Evolutionary conservation across 2,113 vertebrate species (phyloP).

Genomic region (Laterallus jamaicensis): DNA sequence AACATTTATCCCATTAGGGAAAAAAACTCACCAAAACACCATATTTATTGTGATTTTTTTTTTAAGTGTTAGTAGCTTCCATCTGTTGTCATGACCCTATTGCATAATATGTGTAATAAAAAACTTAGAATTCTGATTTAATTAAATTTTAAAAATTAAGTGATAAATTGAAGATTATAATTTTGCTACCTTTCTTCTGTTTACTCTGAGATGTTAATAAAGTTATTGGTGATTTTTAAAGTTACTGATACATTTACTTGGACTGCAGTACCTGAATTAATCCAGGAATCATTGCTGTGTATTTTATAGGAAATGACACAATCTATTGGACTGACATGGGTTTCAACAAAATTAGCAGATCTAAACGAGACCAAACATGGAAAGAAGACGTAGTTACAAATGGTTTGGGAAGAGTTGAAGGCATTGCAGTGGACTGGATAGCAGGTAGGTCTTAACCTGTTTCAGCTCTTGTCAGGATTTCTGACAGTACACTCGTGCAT

Average conservation of each 20-base stretch:
- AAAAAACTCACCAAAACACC: too few relatives aligned
- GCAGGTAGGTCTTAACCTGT: slow-evolving; percentile 77
- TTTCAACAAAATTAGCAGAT: slow-evolving; percentile 93
- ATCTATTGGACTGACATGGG: slow-evolving; percentile 99
- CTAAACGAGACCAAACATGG: slow-evolving; percentile 97
- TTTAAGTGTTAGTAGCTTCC: not conserved
- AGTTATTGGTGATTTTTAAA: not conserved
- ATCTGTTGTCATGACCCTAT: not conserved
- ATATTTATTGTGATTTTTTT: not conserved
- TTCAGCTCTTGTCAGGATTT: not conserved
- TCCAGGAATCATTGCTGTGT: not conserved
- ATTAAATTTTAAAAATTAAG: not conserved
- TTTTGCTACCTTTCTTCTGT: not conserved
- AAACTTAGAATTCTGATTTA: not conserved
- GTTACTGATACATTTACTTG: not conserved
- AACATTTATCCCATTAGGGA: not conserved
- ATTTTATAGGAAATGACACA: slow-evolving; percentile 89
- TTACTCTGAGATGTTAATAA: not conserved
- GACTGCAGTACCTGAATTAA: not conserved
- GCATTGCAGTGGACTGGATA: slow-evolving; percentile 97
- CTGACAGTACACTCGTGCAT: fast-evolving
- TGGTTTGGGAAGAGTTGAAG: slow-evolving; percentile 95
- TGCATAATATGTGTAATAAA: not conserved
- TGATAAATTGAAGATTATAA: not conserved
- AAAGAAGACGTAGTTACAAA: slow-evolving; percentile 95